These are phyloP conservation scores for Camelus bactrianus DNA, from an alignment of 2,113 vertebrate genomes.

Conservation along the genomic window DNA sequence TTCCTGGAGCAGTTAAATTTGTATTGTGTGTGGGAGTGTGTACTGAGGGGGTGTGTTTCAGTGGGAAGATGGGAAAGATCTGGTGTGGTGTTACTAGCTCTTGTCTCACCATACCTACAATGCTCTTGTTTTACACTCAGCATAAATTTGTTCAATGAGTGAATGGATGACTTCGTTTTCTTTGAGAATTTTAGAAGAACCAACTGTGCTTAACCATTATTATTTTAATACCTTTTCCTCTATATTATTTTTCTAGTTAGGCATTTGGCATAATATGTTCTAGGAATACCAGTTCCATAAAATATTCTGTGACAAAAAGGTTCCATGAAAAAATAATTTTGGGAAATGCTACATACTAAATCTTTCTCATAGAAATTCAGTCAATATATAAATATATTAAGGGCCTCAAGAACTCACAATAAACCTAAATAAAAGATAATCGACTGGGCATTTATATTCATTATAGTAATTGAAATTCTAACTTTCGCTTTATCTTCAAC, in stretches of 20 bases:
- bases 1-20: neutral
- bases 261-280: neutral
- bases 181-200: constrained; percentile 53
- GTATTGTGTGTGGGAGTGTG: neutral
- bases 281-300: neutral
- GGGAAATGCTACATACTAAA: neutral
- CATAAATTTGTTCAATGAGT: constrained; percentile 11
- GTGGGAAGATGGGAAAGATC: neutral
- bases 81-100: neutral
- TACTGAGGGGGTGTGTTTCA: neutral
- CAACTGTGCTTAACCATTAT: neutral
- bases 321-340: constrained; percentile 7
- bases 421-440: constrained; percentile 84
- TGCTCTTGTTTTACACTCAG: neutral
- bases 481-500: constrained; percentile 85
- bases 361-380: constrained; percentile 45
- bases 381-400: constrained; percentile 38
- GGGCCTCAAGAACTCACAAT: constrained; percentile 49
- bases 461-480: constrained; percentile 83
- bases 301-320: constrained; percentile 14
- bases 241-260: neutral
- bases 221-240: constrained; percentile 26
- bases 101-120: neutral
- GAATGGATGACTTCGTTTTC: constrained; percentile 12
- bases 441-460: constrained; percentile 72